These are phyloP conservation scores for Tychaedon coryphoeus DNA, from an alignment of 2,113 vertebrate genomes.

Conservation along the genomic window DNA sequence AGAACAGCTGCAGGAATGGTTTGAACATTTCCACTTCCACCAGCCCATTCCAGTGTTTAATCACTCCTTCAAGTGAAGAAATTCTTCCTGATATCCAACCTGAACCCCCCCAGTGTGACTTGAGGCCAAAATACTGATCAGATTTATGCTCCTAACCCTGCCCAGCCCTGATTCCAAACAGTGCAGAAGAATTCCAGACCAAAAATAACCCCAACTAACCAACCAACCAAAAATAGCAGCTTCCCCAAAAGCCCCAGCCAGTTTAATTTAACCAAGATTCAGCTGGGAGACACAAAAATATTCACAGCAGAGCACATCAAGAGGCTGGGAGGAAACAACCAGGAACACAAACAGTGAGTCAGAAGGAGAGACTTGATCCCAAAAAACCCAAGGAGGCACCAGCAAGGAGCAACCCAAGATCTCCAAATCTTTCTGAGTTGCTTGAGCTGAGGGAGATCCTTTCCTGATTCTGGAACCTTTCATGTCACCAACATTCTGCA, in stretches of 20 bases:
- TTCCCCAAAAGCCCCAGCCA: neutral
- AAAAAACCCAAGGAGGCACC: neutral
- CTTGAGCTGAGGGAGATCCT: neutral
- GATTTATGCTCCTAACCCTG: neutral
- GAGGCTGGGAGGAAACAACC: neutral
- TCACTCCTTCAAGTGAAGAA: neutral
- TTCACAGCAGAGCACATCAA: neutral
- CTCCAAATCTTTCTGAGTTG: neutral
- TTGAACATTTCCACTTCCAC: neutral
- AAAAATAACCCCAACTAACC: neutral
- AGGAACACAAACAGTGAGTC: neutral
- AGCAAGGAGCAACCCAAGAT: neutral
- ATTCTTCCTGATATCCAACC: neutral
- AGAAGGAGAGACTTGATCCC: neutral
- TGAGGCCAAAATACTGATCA: neutral
- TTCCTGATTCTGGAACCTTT: neutral
- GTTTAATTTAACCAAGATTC: neutral
- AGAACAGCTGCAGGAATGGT: neutral
- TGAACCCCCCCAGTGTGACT: rapidly evolving
- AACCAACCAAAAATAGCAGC: neutral
- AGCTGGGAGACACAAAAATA: neutral
- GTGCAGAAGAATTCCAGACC: neutral
- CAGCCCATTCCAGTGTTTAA: neutral
- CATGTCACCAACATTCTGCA: neutral
- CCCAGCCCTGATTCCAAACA: neutral